These are phyloP conservation scores for Drosophila funebris DNA, from an alignment of 1,140 invertebrate genomes.

Conservation along the genomic window DNA sequence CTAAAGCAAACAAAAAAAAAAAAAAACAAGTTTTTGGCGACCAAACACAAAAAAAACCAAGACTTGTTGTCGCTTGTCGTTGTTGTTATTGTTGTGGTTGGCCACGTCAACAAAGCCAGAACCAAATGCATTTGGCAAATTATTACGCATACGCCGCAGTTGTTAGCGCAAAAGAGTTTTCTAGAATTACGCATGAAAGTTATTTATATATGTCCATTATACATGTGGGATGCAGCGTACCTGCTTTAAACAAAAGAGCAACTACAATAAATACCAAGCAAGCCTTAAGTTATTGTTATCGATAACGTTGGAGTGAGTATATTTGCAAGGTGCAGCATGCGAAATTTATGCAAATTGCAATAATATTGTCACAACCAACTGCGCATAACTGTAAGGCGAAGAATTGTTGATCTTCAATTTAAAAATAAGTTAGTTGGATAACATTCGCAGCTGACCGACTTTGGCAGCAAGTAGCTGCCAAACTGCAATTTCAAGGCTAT, in stretches of 20 bases:
- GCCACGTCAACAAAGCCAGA: slow-evolving; percentile 21
- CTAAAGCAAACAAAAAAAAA: slow-evolving; percentile 13
- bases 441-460: slow-evolving; percentile 7
- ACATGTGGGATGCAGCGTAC: background rate
- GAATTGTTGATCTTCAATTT: background rate
- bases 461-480: slow-evolving; percentile 1
- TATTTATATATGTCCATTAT: background rate
- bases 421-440: background rate
- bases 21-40: slow-evolving; percentile 29
- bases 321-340: background rate
- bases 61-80: background rate
- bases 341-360: background rate
- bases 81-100: background rate
- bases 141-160: slow-evolving; percentile 40
- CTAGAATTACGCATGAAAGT: background rate
- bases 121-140: slow-evolving; percentile 11
- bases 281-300: background rate
- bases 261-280: background rate
- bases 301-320: background rate
- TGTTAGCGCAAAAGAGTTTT: background rate
- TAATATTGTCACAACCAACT: too few species aligned
- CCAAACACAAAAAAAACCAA: background rate
- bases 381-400: background rate
- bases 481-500: slow-evolving; percentile 18
- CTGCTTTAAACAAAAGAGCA: background rate